Percentiles rank a stretch among this genome's conserved stretches.
These are phyloP conservation scores for Dolichomitus sp. DNA, from an alignment of 2,888 invertebrate genomes.

Conservation along the genomic window DNA sequence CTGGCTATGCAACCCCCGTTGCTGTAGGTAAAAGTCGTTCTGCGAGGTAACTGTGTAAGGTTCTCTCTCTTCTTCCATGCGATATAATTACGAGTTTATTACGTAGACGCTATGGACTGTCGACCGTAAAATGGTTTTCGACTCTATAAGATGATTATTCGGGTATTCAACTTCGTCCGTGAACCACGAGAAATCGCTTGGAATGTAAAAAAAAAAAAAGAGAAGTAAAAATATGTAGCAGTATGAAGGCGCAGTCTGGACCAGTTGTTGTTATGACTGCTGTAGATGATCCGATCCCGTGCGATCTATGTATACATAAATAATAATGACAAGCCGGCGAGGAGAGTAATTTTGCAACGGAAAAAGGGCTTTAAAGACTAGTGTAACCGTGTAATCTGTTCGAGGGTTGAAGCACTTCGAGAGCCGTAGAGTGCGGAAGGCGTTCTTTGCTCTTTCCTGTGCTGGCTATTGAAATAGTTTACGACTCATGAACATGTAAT, in stretches of 20 bases:
- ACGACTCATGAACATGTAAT: slow-evolving; percentile 70
- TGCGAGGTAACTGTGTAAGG: slow-evolving; percentile 53
- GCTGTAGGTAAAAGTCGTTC: slow-evolving; percentile 37
- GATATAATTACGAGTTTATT: slow-evolving; percentile 64
- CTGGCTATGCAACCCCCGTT: slow-evolving; percentile 29
- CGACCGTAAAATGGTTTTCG: slow-evolving; percentile 27
- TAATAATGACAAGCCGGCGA: slow-evolving; percentile 70
- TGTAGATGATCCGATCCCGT: slow-evolving; percentile 26
- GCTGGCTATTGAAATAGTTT: slow-evolving; percentile 71
- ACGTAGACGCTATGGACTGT: slow-evolving; percentile 47
- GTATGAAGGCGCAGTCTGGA: slow-evolving; percentile 10
- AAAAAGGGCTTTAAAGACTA: slow-evolving; percentile 65
- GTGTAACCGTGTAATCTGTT: slow-evolving; percentile 65
- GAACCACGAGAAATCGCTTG: slow-evolving; percentile 33
- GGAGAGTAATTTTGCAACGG: slow-evolving; percentile 63
- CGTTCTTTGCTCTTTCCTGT: slow-evolving; percentile 58
- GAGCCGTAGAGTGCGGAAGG: slow-evolving; percentile 49
- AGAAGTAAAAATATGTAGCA: slow-evolving; percentile 42
- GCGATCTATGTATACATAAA: slow-evolving; percentile 50
- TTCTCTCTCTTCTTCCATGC: slow-evolving; percentile 22
- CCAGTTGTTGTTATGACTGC: slow-evolving; percentile 10
- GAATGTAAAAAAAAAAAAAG: slow-evolving; percentile 50
- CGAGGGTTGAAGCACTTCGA: slow-evolving; percentile 48
- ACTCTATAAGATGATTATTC: slow-evolving; percentile 46
- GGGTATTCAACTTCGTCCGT: not conserved